Percentiles rank a stretch among this genome's conserved stretches.
Evolutionary conservation across 1,140 invertebrate species (phyloP).

Genomic region (Dendrolimus punctatus): DNA sequence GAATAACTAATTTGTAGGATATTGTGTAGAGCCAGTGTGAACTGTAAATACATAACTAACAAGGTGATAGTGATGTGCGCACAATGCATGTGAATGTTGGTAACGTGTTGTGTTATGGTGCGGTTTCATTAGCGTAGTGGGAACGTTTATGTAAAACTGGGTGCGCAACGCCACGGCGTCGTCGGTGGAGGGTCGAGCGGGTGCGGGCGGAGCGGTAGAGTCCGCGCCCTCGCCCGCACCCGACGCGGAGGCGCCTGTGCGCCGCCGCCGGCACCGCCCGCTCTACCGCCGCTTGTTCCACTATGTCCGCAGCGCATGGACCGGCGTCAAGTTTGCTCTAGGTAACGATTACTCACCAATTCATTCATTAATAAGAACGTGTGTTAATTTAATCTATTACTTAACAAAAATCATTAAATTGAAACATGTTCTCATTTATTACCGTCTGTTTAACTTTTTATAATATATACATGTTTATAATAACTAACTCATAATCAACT

Average conservation of each 20-base stretch:
- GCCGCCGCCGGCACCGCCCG: slow-evolving; percentile 74
- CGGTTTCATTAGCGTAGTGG: slow-evolving; percentile 35
- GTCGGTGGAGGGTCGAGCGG: slow-evolving; percentile 68
- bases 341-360: slow-evolving; percentile 69
- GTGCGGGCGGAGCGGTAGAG: slow-evolving; percentile 59
- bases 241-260: slow-evolving; percentile 69
- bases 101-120: slow-evolving; percentile 29
- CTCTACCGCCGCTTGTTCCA: slow-evolving; percentile 82
- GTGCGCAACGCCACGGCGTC: slow-evolving; percentile 59
- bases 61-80: slow-evolving; percentile 20
- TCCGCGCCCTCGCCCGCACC: slow-evolving; percentile 60
- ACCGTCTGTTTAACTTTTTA: neutral
- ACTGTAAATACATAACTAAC: slow-evolving; percentile 6
- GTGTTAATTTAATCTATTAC: too few relatives aligned
- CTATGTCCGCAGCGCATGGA: slow-evolving; percentile 86
- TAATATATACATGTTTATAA: neutral
- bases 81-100: slow-evolving; percentile 23
- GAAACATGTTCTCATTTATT: neutral
- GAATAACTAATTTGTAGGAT: too few relatives aligned
- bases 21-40: too few relatives aligned
- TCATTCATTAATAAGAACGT: too few relatives aligned
- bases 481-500: too few relatives aligned
- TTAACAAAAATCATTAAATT: neutral
- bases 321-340: slow-evolving; percentile 86
- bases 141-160: slow-evolving; percentile 55